Percentiles rank a stretch among this genome's conserved stretches.
These are phyloP conservation scores for Labeo rohita DNA, from an alignment of 2,113 vertebrate species.

Conservation along the genomic window DNA sequence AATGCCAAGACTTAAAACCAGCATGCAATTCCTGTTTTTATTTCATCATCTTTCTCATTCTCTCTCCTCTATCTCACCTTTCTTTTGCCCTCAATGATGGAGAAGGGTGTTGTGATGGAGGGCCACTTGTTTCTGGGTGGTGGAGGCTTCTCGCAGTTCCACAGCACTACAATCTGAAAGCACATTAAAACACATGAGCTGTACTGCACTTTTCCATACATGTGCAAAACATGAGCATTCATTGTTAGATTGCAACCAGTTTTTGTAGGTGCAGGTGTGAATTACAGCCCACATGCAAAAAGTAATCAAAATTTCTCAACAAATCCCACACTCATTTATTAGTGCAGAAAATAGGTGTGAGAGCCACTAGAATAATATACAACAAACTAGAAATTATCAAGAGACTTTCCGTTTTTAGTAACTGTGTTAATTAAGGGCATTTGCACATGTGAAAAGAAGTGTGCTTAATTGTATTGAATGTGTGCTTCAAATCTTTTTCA, in stretches of 20 bases:
- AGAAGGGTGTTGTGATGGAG: constrained; percentile 79
- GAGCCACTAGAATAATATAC: neutral
- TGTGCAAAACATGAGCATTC: neutral
- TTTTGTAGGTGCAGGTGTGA: neutral
- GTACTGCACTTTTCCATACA: neutral
- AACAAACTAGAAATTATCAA: neutral
- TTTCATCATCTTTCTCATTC: neutral
- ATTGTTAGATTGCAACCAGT: neutral
- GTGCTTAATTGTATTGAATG: too few relatives aligned
- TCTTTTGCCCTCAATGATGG: constrained; percentile 76
- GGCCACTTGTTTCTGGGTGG: constrained; percentile 80
- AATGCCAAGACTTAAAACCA: neutral
- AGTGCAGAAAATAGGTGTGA: neutral
- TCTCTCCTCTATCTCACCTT: constrained; percentile 69
- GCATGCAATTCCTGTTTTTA: neutral
- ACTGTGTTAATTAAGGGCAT: neutral
- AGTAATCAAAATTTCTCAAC: neutral
- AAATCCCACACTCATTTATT: neutral
- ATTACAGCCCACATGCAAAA: neutral
- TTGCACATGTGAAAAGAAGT: neutral
- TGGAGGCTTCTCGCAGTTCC: constrained; percentile 81
- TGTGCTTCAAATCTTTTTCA: too few relatives aligned
- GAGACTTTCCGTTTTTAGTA: constrained; percentile 4
- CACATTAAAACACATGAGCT: constrained; percentile 1
- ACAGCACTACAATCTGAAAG: constrained; percentile 78